Percentiles rank a stretch among this genome's conserved stretches.
These are phyloP conservation scores for Vipera latastei DNA, from an alignment of 2,797 vertebrate genomes.

Conservation along the genomic window DNA sequence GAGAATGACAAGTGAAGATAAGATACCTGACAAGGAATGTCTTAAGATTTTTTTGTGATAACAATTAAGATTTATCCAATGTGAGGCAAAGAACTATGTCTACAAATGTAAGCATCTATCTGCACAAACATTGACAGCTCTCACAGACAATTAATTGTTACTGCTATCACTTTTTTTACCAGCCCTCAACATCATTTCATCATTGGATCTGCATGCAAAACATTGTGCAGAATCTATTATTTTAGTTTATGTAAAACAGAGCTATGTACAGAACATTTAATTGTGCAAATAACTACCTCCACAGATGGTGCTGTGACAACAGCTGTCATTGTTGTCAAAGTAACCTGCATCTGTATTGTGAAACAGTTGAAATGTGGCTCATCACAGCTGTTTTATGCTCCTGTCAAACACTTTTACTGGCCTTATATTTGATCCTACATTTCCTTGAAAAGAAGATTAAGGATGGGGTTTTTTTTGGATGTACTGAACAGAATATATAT, in stretches of 20 bases:
- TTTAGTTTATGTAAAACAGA: constrained; percentile 16
- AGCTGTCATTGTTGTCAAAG: constrained; percentile 14
- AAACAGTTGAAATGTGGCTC: neutral
- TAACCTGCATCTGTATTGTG: neutral
- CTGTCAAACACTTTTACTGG: neutral
- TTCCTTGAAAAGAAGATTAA: constrained; percentile 10
- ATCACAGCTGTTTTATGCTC: neutral
- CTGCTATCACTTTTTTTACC: neutral
- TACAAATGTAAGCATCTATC: neutral
- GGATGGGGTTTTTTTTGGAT: neutral
- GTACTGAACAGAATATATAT: neutral
- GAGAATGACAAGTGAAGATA: neutral
- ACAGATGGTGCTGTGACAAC: neutral
- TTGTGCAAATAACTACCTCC: constrained; percentile 23
- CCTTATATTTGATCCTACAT: neutral
- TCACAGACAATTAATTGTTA: constrained; percentile 13
- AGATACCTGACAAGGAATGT: neutral
- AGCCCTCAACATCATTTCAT: neutral
- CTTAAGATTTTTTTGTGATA: neutral
- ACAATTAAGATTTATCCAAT: constrained; percentile 2
- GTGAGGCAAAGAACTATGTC: neutral
- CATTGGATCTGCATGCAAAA: constrained; percentile 3
- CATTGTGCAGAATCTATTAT: neutral
- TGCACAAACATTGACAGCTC: neutral
- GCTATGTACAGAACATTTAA: neutral